Evolutionary conservation across 2,888 invertebrate species (phyloP).

Genomic region (Tromatobia lineatoria): DNA sequence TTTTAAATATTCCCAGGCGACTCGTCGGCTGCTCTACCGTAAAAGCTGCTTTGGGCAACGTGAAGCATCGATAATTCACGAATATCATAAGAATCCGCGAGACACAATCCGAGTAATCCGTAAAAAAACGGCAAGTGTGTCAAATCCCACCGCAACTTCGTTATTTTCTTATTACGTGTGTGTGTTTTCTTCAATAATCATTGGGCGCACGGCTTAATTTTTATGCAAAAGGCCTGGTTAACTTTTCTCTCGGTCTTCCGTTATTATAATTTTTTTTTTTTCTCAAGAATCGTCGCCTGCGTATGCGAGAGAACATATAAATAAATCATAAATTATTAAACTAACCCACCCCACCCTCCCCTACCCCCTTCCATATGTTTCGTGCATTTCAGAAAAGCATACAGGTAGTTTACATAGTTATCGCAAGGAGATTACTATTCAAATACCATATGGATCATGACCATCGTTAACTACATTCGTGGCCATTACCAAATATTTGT

Average conservation of each 20-base stretch:
- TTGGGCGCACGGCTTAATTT: slow-evolving; percentile 78
- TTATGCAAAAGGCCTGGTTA: slow-evolving; percentile 83
- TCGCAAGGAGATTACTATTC: slow-evolving; percentile 75
- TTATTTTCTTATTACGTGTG: slow-evolving; percentile 20
- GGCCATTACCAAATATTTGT: slow-evolving; percentile 78
- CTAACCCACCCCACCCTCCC: slow-evolving; percentile 80
- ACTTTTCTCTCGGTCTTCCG: slow-evolving; percentile 26
- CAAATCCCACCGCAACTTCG: slow-evolving; percentile 37
- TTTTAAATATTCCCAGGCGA: slow-evolving; percentile 59
- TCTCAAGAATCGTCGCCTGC: slow-evolving; percentile 76
- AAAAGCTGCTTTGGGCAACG: slow-evolving; percentile 41
- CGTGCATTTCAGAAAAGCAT: slow-evolving; percentile 95
- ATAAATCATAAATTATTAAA: slow-evolving; percentile 85
- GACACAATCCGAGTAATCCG: slow-evolving; percentile 6
- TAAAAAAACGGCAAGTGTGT: slow-evolving; percentile 2
- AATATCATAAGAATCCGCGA: slow-evolving; percentile 38
- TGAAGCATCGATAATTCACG: slow-evolving; percentile 43
- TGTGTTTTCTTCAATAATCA: slow-evolving; percentile 42
- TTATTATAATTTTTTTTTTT: slow-evolving; percentile 65
- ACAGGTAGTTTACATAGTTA: slow-evolving; percentile 87
- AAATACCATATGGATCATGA: slow-evolving; percentile 80
- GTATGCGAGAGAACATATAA: slow-evolving; percentile 82
- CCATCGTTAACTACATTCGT: slow-evolving; percentile 80
- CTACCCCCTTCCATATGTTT: slow-evolving; percentile 92
- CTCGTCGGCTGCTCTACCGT: slow-evolving; percentile 34